Evolutionary conservation across 1,140 invertebrate genomes (phyloP).

Genomic region (Ooceraea biroi): DNA sequence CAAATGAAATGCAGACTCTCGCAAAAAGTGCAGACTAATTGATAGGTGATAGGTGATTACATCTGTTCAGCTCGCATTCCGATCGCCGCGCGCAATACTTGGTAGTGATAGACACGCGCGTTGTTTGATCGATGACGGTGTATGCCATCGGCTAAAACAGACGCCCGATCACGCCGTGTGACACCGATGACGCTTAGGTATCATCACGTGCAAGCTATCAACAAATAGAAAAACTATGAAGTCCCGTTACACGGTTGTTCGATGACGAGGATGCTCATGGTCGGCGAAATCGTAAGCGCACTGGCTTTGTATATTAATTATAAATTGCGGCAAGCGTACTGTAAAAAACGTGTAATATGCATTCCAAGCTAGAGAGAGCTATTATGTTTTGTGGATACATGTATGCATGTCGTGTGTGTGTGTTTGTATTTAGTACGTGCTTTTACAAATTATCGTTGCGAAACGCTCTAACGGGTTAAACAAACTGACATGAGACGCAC

Average conservation of each 20-base stretch:
- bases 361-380: neutral
- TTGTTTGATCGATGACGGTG: slow-evolving; percentile 8
- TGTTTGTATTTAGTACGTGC: neutral
- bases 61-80: neutral
- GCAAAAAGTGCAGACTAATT: neutral
- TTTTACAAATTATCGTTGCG: neutral
- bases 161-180: neutral
- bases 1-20: neutral
- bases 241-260: neutral
- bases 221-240: slow-evolving; percentile 18
- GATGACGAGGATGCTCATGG: neutral
- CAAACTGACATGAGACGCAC: slow-evolving; percentile 3
- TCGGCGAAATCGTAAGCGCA: slow-evolving; percentile 3
- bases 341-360: neutral
- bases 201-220: neutral
- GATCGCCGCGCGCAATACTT: neutral
- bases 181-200: neutral
- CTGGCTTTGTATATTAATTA: neutral
- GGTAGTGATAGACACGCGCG: neutral
- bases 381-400: too few relatives aligned
- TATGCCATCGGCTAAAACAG: neutral
- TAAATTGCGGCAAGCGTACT: neutral
- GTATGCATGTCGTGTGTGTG: neutral
- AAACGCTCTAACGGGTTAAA: slow-evolving; percentile 4
- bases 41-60: neutral